Conservation (phyloP, 2,113 vertebrate species). For the Dunckerocampus dactyliophorus region DNA sequence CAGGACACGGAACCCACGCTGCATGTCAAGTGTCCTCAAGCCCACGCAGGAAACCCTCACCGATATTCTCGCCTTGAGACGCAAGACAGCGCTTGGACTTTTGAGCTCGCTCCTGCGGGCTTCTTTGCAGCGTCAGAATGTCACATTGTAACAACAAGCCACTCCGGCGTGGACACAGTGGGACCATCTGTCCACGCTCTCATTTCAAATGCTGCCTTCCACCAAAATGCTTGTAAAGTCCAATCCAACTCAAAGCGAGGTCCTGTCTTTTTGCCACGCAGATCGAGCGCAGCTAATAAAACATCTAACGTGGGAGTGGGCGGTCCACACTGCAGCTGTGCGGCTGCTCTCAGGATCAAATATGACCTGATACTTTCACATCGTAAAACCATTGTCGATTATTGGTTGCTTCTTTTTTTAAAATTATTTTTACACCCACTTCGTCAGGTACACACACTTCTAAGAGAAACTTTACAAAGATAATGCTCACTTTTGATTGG, state of each 20-base stretch:
- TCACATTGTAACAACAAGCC: too few relatives aligned
- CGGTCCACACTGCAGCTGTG: background rate
- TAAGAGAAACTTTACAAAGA: too few relatives aligned
- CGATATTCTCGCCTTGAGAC: background rate
- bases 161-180: background rate
- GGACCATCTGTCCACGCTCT: background rate
- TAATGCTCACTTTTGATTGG: too few relatives aligned
- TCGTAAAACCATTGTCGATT: background rate
- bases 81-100: background rate
- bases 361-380: background rate
- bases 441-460: too few relatives aligned
- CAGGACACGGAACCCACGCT: conserved; percentile 36
- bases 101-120: background rate
- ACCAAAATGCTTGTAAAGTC: background rate
- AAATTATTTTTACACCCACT: too few relatives aligned
- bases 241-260: background rate
- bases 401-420: background rate
- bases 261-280: background rate
- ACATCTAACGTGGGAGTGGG: background rate
- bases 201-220: background rate
- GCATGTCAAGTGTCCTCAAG: conserved; percentile 34
- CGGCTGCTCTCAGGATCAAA: background rate
- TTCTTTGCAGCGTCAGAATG: too few relatives aligned
- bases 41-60: background rate
- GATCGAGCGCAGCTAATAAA: background rate